A percentile compares a stretch with the other conserved stretches of the same genome.
Conservation (phyloP, 2,888 invertebrate genomes). For the Dasypolia templi region DNA sequence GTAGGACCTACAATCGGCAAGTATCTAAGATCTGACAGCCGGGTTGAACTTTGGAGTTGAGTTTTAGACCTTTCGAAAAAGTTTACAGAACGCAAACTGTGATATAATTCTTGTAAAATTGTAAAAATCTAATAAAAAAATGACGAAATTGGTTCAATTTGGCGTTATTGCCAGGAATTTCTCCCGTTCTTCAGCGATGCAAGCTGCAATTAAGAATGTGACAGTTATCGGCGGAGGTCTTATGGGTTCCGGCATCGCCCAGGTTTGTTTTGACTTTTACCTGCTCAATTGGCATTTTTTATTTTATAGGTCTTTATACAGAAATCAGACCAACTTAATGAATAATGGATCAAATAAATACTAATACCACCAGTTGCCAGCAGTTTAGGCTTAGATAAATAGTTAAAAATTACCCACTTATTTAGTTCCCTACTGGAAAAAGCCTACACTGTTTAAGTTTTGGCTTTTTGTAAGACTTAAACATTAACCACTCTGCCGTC, state of each 20-base stretch:
- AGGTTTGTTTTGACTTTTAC: constrained; percentile 89
- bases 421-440: not conserved
- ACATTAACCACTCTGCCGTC: not conserved
- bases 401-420: not conserved
- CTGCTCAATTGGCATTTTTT: not conserved
- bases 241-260: constrained; percentile 97
- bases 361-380: too few relatives aligned
- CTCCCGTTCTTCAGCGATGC: constrained; percentile 79
- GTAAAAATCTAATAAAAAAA: constrained; percentile 25
- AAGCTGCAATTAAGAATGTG: constrained; percentile 93
- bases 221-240: constrained; percentile 96
- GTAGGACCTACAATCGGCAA: constrained; percentile 17
- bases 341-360: not conserved
- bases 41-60: constrained; percentile 69
- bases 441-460: not conserved
- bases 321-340: not conserved
- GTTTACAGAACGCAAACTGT: constrained; percentile 47
- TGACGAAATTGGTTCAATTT: constrained; percentile 82
- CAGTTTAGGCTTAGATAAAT: not conserved
- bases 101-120: constrained; percentile 41
- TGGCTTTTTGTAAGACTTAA: not conserved
- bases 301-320: not conserved
- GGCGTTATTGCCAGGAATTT: constrained; percentile 81
- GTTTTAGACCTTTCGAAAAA: constrained; percentile 61
- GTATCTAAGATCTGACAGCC: constrained; percentile 41